phyloP scores from a whole-genome alignment of 2,888 invertebrate genomes.

The Myopa testacea region DNA sequence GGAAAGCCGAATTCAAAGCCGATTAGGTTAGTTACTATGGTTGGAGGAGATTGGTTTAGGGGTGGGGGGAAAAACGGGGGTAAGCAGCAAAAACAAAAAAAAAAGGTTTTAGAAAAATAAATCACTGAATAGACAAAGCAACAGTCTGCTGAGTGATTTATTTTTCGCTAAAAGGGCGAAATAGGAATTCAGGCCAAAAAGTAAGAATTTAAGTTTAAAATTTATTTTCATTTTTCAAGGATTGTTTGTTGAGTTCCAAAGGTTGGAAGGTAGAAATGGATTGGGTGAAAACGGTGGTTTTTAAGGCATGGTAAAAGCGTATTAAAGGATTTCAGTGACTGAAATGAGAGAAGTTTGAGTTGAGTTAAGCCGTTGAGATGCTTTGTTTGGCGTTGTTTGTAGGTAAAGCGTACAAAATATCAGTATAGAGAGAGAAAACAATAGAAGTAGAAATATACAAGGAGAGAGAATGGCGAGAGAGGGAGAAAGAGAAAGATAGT shows the following conservation, averaged over 20 bases:
- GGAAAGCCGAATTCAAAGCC: constrained; percentile 25
- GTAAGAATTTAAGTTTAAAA: constrained; percentile 12
- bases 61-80: background rate
- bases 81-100: background rate
- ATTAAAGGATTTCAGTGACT: background rate
- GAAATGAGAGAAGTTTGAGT: background rate
- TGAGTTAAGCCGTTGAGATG: background rate
- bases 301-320: background rate
- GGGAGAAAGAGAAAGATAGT: too few species aligned
- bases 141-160: constrained; percentile 1
- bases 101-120: background rate
- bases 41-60: background rate
- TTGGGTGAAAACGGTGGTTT: background rate
- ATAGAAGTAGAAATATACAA: too few species aligned
- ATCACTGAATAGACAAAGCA: background rate
- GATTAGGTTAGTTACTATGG: background rate
- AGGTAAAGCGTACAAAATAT: too few species aligned
- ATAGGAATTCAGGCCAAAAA: background rate
- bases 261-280: too few species aligned
- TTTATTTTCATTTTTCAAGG: constrained; percentile 7
- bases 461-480: too few species aligned
- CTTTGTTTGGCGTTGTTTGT: too few species aligned
- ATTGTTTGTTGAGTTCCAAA: background rate
- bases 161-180: background rate
- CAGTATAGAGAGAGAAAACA: too few species aligned